Conservation (phyloP, 2,797 vertebrate genomes). For the Gorsachius magnificus region DNA sequence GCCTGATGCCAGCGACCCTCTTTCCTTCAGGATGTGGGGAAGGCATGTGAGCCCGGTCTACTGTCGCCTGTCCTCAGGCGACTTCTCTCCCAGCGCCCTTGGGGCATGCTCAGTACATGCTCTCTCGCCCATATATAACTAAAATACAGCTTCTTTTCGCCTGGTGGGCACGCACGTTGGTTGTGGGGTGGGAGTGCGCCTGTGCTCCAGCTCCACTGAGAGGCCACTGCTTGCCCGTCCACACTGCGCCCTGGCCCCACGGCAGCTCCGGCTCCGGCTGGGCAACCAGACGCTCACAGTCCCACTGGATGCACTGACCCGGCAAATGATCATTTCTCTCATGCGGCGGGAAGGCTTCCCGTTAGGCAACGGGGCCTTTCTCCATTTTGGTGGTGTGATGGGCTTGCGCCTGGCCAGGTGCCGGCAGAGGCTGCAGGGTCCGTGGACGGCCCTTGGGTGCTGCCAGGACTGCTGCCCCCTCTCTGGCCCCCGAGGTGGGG, state of each 20-base stretch:
- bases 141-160: background rate
- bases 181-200: background rate
- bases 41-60: background rate
- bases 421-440: background rate
- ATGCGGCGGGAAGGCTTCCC: background rate
- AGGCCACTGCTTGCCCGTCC: background rate
- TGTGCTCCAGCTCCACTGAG: background rate
- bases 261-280: background rate
- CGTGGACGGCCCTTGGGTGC: background rate
- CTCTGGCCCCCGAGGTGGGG: background rate
- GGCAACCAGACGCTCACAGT: accelerated
- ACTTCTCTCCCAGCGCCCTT: background rate
- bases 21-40: background rate
- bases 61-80: background rate
- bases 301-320: too few species aligned
- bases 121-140: background rate
- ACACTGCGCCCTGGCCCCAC: accelerated
- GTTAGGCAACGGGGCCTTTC: background rate
- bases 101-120: background rate
- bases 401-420: background rate
- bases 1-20: background rate
- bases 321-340: background rate
- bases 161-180: accelerated
- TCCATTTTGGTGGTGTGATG: accelerated
- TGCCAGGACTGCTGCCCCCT: background rate